phyloP scores from a whole-genome alignment of 2,797 vertebrate genomes.

The Oreortyx pictus region DNA sequence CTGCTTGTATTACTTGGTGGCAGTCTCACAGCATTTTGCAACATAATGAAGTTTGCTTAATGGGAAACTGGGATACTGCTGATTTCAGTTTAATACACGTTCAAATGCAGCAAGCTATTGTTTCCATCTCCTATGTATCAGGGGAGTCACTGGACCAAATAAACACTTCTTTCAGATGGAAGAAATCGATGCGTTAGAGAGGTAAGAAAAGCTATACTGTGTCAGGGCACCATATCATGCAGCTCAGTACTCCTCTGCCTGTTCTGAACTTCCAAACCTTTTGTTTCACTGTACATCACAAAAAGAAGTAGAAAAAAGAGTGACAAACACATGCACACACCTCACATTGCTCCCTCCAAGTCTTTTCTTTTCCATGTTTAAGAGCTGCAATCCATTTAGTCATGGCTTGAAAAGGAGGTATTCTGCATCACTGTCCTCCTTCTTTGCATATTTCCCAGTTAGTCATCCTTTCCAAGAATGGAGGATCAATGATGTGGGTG shows the following conservation, averaged over 20 bases:
- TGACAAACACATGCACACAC: too few relatives aligned
- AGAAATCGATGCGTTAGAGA: rapidly evolving
- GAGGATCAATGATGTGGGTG: neutral
- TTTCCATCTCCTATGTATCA: neutral
- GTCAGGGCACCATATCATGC: neutral
- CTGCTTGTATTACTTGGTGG: neutral
- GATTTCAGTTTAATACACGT: neutral
- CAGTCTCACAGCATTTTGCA: neutral
- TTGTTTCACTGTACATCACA: neutral
- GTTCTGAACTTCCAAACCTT: neutral
- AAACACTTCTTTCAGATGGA: neutral
- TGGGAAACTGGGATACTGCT: neutral
- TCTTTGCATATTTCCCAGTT: neutral
- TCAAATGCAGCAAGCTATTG: neutral
- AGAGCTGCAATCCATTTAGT: neutral
- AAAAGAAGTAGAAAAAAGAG: too few relatives aligned
- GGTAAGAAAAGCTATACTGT: neutral
- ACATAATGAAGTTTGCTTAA: neutral
- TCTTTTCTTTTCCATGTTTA: neutral
- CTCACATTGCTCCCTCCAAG: neutral
- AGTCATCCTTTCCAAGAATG: neutral
- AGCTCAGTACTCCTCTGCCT: neutral
- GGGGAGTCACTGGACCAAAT: too few relatives aligned
- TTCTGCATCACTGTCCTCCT: neutral
- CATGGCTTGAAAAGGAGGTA: neutral